Evolutionary conservation across 2,113 vertebrate genomes (phyloP).

Genomic region (Gadus chalcogrammus): DNA sequence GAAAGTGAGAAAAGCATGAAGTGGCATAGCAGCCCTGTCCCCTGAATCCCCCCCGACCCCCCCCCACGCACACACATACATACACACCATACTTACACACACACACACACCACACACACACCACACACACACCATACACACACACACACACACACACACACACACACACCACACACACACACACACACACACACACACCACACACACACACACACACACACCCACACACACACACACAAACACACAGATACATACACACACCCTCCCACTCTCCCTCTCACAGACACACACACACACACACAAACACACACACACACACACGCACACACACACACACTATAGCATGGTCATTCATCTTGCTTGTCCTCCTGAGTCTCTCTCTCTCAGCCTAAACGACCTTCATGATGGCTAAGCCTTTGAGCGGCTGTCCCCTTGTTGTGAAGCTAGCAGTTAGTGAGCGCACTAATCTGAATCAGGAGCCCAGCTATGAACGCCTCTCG

Average conservation of each 20-base stretch:
- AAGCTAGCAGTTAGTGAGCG: too few relatives aligned
- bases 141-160: not conserved
- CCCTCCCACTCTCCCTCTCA: not conserved
- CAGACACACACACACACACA: not conserved
- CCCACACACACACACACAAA: too few relatives aligned
- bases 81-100: too few relatives aligned
- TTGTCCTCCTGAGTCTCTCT: not conserved
- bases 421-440: too few relatives aligned
- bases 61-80: not conserved
- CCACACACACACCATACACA: too few relatives aligned
- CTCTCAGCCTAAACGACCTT: not conserved
- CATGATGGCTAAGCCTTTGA: not conserved
- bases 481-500: too few relatives aligned
- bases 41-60: too few relatives aligned
- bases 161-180: not conserved
- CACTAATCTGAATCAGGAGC: too few relatives aligned
- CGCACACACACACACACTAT: not conserved
- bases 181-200: slow-evolving; percentile 7
- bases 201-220: not conserved
- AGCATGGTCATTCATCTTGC: not conserved
- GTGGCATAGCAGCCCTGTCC: too few relatives aligned
- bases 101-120: too few relatives aligned
- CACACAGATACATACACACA: too few relatives aligned
- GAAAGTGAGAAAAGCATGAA: too few relatives aligned
- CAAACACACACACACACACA: slow-evolving; percentile 1